These are phyloP conservation scores for Dendroctonus ponderosae DNA, from an alignment of 1,140 invertebrate genomes.

Conservation along the genomic window DNA sequence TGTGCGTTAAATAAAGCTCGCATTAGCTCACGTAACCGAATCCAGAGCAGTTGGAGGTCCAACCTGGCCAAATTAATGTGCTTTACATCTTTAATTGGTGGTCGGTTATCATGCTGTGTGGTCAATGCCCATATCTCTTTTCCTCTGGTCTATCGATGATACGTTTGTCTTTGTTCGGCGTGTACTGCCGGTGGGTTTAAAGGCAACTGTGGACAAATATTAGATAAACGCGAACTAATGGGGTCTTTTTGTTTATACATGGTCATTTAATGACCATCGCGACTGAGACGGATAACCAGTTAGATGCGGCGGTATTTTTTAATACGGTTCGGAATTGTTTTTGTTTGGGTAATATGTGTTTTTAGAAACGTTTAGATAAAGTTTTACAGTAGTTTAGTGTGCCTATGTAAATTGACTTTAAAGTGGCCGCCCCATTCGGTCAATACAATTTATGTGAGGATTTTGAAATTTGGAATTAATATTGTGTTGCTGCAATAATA, in stretches of 20 bases:
- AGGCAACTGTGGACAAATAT: constrained; percentile 50
- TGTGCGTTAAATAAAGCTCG: too few species aligned
- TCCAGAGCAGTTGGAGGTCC: too few species aligned
- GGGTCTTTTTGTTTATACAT: constrained; percentile 51
- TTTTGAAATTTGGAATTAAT: too few species aligned
- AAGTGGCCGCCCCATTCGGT: too few species aligned
- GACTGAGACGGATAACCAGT: constrained; percentile 30
- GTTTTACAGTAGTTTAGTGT: constrained; percentile 12
- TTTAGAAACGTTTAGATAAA: constrained; percentile 8
- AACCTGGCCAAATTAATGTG: constrained; percentile 51
- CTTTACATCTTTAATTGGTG: constrained; percentile 54
- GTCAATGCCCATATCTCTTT: constrained; percentile 40
- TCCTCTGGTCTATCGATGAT: constrained; percentile 32
- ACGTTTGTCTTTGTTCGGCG: constrained; percentile 34
- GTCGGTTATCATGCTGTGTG: constrained; percentile 50
- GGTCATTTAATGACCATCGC: constrained; percentile 48
- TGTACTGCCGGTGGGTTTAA: constrained; percentile 33
- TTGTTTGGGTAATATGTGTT: constrained; percentile 24
- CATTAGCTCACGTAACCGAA: too few species aligned
- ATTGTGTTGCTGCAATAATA: too few species aligned
- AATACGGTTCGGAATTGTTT: constrained; percentile 10
- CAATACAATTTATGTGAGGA: too few species aligned
- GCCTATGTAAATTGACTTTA: constrained; percentile 3
- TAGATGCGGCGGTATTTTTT: constrained; percentile 30
- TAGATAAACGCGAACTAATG: constrained; percentile 51